Evolutionary conservation across 2,888 invertebrate genomes (phyloP).

Genomic region (Troides oblongomaculatus): DNA sequence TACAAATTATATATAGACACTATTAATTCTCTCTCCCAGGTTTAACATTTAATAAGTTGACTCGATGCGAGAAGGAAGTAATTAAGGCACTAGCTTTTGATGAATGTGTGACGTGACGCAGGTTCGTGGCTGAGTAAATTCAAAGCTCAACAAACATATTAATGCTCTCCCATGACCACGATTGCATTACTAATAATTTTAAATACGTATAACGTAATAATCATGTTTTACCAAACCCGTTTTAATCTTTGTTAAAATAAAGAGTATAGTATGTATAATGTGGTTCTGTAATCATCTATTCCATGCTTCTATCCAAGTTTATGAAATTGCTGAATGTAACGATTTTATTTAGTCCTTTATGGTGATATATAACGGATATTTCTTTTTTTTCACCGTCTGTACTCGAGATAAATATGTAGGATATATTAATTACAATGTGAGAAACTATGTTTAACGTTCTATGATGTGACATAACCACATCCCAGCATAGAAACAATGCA

Average conservation of each 20-base stretch:
- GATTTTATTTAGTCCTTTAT: background rate
- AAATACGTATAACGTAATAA: background rate
- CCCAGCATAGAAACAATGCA: conserved; percentile 24
- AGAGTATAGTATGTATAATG: background rate
- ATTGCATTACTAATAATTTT: conserved; percentile 38
- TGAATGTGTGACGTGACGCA: conserved; percentile 55
- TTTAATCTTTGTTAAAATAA: background rate
- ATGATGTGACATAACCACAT: conserved; percentile 4
- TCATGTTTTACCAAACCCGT: background rate
- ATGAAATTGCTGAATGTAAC: background rate
- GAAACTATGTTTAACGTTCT: background rate
- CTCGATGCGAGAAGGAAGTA: conserved; percentile 39
- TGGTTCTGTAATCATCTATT: background rate
- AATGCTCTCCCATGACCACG: conserved; percentile 40
- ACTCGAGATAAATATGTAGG: too few relatives aligned
- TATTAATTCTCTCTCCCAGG: background rate
- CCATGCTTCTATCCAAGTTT: background rate
- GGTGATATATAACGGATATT: background rate
- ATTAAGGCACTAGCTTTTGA: conserved; percentile 48
- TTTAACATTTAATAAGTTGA: conserved; percentile 1
- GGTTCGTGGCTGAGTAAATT: conserved; percentile 51
- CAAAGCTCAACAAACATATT: conserved; percentile 36
- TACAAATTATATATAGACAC: background rate
- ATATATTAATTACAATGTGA: background rate
- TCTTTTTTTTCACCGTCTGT: background rate